phyloP scores from a whole-genome alignment of 2,797 vertebrate species.

The Simalia tracyae region DNA sequence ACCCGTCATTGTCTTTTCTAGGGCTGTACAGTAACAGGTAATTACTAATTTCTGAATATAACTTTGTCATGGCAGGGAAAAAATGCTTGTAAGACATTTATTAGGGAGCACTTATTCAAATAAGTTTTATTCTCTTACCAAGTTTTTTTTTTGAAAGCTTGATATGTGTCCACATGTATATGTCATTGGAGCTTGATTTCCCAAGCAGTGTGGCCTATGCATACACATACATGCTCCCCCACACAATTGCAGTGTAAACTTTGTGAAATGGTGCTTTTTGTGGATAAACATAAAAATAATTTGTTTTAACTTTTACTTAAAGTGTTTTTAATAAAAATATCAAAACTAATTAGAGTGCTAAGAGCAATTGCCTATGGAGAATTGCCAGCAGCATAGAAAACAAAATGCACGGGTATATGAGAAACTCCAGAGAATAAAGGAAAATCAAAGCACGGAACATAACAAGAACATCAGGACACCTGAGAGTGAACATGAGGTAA shows the following conservation, averaged over 20 bases:
- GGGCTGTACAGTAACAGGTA: not conserved
- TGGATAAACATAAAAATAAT: not conserved
- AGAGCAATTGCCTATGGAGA: not conserved
- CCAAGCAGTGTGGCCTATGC: too few relatives aligned
- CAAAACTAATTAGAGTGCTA: not conserved
- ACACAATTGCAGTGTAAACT: not conserved
- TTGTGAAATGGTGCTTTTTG: not conserved
- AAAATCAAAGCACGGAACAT: not conserved
- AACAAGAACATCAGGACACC: not conserved
- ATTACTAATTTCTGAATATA: not conserved
- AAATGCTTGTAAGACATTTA: not conserved
- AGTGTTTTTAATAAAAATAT: not conserved
- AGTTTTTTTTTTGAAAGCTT: not conserved
- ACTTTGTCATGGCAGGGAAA: not conserved
- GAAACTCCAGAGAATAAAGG: not conserved
- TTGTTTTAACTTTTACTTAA: not conserved
- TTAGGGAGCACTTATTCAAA: not conserved
- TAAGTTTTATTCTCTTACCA: not conserved
- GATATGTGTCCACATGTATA: not conserved
- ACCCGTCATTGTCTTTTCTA: slow-evolving; percentile 1
- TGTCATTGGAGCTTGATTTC: not conserved
- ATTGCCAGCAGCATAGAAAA: not conserved
- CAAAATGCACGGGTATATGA: not conserved
- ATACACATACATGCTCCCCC: not conserved
- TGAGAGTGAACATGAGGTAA: not conserved